Evolutionary conservation across 2,888 invertebrate genomes (phyloP).

Genomic region (Diplolepis rosae): DNA sequence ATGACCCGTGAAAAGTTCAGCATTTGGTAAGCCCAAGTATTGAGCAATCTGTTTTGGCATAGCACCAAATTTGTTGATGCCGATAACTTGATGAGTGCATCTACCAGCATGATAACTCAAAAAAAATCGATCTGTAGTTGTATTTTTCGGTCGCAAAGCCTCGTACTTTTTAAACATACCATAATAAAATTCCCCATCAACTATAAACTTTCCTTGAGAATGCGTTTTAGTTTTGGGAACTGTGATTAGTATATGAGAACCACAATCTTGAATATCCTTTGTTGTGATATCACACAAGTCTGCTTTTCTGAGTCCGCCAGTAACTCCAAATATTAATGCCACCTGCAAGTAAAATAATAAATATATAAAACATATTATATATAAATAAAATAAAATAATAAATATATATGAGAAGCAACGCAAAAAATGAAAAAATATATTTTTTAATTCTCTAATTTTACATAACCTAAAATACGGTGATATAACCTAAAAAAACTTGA

Average conservation of each 20-base stretch:
- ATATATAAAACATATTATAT: background rate
- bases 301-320: conserved; percentile 45
- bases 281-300: conserved; percentile 42
- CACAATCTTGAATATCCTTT: conserved; percentile 38
- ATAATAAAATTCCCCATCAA: conserved; percentile 37
- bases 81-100: conserved; percentile 44
- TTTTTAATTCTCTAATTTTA: too few relatives aligned
- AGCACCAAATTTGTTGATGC: conserved; percentile 42
- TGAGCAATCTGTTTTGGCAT: conserved; percentile 48
- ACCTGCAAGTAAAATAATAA: conserved; percentile 35
- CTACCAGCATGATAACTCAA: conserved; percentile 43
- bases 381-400: background rate
- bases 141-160: conserved; percentile 35
- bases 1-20: conserved; percentile 65
- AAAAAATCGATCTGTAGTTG: conserved; percentile 41
- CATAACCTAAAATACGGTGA: too few relatives aligned
- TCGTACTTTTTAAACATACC: conserved; percentile 41
- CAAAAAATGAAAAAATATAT: too few relatives aligned
- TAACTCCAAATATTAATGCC: conserved; percentile 45
- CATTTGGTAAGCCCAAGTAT: conserved; percentile 41
- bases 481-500: too few relatives aligned
- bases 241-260: conserved; percentile 29
- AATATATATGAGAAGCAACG: too few relatives aligned
- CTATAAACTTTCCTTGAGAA: conserved; percentile 39
- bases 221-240: conserved; percentile 36